phyloP scores from a whole-genome alignment of 2,113 vertebrate species.

The Pungitius pungitius region DNA sequence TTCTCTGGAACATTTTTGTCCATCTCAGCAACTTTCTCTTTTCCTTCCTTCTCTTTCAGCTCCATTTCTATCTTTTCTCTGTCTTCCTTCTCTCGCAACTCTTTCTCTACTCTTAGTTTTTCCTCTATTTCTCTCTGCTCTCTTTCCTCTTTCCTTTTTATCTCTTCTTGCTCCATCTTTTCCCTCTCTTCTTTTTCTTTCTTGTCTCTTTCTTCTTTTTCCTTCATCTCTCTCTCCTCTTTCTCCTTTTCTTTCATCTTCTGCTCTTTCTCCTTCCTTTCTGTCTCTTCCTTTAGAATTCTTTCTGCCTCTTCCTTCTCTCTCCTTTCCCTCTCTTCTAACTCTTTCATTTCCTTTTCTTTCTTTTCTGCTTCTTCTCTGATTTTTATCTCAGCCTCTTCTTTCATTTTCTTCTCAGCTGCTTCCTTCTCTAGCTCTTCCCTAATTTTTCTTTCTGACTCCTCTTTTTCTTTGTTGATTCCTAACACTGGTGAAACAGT shows the following conservation, averaged over 20 bases:
- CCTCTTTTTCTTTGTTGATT: constrained; percentile 57
- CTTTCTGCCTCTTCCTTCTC: constrained; percentile 69
- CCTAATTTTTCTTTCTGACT: constrained; percentile 40
- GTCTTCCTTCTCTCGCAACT: constrained; percentile 36
- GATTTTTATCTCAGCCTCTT: constrained; percentile 64
- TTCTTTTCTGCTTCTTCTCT: constrained; percentile 68
- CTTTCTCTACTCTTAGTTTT: constrained; percentile 25
- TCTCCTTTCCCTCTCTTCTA: constrained; percentile 47
- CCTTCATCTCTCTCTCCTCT: constrained; percentile 66
- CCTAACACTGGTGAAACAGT: constrained; percentile 57
- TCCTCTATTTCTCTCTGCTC: constrained; percentile 11
- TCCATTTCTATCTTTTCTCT: constrained; percentile 7
- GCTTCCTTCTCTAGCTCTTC: constrained; percentile 51
- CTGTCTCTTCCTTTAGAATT: constrained; percentile 1
- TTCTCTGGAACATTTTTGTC: constrained; percentile 15
- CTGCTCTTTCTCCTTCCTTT: constrained; percentile 22
- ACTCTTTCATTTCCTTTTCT: constrained; percentile 77
- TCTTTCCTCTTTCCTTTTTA: not conserved
- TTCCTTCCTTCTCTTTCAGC: constrained; percentile 22
- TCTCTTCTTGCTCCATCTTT: constrained; percentile 9
- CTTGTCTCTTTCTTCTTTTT: not conserved
- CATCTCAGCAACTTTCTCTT: constrained; percentile 21
- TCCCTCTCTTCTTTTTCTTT: constrained; percentile 4
- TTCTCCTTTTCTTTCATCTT: constrained; percentile 52
- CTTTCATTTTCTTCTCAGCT: constrained; percentile 41